Conservation (phyloP, 2,797 vertebrate genomes). For the Momotus momota region DNA sequence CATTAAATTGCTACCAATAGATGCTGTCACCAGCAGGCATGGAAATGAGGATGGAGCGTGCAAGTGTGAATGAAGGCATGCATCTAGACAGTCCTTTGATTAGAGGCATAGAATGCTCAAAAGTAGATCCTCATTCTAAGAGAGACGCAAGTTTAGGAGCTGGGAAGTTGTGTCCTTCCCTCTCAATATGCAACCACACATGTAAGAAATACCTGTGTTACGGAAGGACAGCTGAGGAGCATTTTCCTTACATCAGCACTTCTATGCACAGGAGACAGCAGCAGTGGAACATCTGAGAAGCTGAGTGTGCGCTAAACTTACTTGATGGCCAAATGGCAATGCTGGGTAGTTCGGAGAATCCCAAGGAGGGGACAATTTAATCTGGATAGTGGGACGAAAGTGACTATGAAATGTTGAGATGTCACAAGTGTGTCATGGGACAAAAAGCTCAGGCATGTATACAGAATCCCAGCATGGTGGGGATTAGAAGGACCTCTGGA, state of each 20-base stretch:
- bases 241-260: not conserved
- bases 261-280: not conserved
- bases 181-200: not conserved
- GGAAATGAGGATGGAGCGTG: not conserved
- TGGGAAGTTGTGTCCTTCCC: not conserved
- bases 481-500: too few species aligned
- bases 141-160: not conserved
- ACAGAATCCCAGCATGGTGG: too few species aligned
- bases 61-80: not conserved
- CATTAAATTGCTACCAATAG: not conserved
- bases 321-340: not conserved
- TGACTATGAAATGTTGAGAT: not conserved
- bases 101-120: not conserved
- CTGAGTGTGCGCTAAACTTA: fast-evolving
- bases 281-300: not conserved
- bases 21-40: not conserved
- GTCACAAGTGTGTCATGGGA: not conserved
- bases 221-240: not conserved
- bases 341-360: not conserved
- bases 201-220: not conserved
- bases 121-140: not conserved
- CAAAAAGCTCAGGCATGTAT: not conserved
- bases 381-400: not conserved
- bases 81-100: not conserved
- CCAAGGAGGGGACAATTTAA: not conserved